A percentile compares a stretch with the other conserved stretches of the same genome.
phyloP scores from a whole-genome alignment of 2,797 vertebrate species.

The Furcifer pardalis region DNA sequence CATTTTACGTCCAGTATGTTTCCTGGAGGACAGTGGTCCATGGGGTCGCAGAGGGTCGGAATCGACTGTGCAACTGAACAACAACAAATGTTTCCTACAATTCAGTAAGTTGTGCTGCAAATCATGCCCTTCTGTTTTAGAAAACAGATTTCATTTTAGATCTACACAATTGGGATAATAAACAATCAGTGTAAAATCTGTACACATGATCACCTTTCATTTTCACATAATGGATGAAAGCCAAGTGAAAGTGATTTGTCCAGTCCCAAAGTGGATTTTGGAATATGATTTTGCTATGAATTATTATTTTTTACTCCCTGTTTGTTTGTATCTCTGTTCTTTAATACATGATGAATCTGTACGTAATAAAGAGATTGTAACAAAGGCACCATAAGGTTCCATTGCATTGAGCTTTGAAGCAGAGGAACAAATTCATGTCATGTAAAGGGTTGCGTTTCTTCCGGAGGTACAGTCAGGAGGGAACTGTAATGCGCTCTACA shows the following conservation, averaged over 20 bases:
- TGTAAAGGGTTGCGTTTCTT: too few species aligned
- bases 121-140: too few species aligned
- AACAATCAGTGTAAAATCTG: background rate
- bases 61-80: too few species aligned
- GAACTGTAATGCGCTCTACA: too few species aligned
- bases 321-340: background rate
- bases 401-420: too few species aligned
- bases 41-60: too few species aligned
- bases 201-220: background rate
- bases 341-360: too few species aligned
- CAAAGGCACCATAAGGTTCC: background rate
- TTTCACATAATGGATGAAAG: background rate
- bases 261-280: background rate
- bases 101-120: background rate
- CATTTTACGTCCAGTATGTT: too few species aligned
- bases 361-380: background rate
- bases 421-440: too few species aligned
- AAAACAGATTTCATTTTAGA: background rate
- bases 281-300: background rate
- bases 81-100: too few species aligned
- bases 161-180: background rate
- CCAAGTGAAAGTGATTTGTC: background rate
- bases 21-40: too few species aligned
- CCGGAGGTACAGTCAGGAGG: too few species aligned
- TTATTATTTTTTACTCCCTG: background rate